A percentile compares a stretch with the other conserved stretches of the same genome.
phyloP scores from a whole-genome alignment of 2,797 vertebrate species.

The Gymnodraco acuticeps region DNA sequence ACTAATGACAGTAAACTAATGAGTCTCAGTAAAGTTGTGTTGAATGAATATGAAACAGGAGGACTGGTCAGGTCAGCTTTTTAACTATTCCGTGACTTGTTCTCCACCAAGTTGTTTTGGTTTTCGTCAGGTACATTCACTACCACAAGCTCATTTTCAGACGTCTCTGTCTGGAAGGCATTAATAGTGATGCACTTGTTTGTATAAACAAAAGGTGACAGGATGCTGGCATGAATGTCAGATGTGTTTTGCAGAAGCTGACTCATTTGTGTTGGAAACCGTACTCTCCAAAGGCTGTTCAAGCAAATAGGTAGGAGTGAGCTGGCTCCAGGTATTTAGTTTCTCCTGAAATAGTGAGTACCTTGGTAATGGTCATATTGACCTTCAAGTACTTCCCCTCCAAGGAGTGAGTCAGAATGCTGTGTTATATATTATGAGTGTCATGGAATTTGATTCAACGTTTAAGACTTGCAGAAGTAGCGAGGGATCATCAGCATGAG shows the following conservation, averaged over 20 bases:
- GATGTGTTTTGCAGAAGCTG: no score
- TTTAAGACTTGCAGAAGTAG: slow-evolving; percentile 7
- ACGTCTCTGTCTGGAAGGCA: no score
- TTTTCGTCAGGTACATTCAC: no score
- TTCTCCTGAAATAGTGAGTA: background rate
- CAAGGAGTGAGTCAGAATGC: background rate
- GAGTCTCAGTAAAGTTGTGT: no score
- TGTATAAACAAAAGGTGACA: no score
- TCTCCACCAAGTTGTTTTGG: no score
- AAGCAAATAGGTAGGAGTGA: background rate
- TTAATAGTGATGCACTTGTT: no score
- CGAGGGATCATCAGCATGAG: background rate
- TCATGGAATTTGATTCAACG: slow-evolving; percentile 3
- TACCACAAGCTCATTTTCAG: no score
- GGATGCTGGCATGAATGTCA: no score
- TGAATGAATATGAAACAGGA: background rate
- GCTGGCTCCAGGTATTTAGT: background rate
- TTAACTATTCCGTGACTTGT: background rate
- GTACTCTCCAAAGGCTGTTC: no score
- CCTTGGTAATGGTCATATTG: background rate
- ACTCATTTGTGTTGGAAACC: no score
- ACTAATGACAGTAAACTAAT: no score
- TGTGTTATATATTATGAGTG: background rate
- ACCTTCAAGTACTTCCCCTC: slow-evolving; percentile 6
- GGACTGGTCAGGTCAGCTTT: background rate